Evolutionary conservation across 2,797 vertebrate genomes (phyloP).

Genomic region (Gouania willdenowi): DNA sequence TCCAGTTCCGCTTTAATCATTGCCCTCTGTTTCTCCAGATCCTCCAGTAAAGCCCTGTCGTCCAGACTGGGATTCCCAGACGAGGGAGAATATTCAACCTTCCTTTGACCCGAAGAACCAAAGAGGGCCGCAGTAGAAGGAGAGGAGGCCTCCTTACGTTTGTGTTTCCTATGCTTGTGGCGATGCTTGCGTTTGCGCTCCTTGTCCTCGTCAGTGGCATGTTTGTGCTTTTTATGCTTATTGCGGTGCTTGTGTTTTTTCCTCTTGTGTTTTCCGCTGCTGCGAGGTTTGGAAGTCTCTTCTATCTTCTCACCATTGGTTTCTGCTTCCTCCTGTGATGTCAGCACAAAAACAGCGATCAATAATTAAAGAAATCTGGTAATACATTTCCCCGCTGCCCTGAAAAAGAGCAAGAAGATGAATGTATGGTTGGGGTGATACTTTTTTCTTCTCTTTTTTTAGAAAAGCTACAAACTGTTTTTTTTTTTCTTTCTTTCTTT

Average conservation of each 20-base stretch:
- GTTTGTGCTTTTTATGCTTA: slow-evolving; percentile 99
- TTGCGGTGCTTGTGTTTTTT: slow-evolving; percentile 99
- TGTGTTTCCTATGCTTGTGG: slow-evolving; percentile 97
- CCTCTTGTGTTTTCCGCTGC: slow-evolving; percentile 90
- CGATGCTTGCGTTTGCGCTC: slow-evolving; percentile 94
- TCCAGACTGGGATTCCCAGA: slow-evolving; percentile 83
- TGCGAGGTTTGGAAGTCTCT: slow-evolving; percentile 71
- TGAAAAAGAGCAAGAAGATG: too few species aligned
- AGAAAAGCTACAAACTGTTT: too few species aligned
- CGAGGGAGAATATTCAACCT: slow-evolving; percentile 63
- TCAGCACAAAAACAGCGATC: too few species aligned
- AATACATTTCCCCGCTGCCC: too few species aligned
- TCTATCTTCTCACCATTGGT: slow-evolving; percentile 73
- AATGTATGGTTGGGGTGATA: too few species aligned
- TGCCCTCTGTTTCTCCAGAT: slow-evolving; percentile 96
- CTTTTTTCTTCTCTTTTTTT: too few species aligned
- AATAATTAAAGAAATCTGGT: too few species aligned
- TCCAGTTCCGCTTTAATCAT: slow-evolving; percentile 98
- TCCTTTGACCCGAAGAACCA: slow-evolving; percentile 47
- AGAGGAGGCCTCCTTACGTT: slow-evolving; percentile 88
- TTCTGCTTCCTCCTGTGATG: slow-evolving; percentile 53
- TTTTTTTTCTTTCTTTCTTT: too few species aligned
- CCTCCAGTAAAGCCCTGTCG: slow-evolving; percentile 92
- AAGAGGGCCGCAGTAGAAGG: slow-evolving; percentile 40
- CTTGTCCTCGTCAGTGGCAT: slow-evolving; percentile 90